These are phyloP conservation scores for Chelonus formosanus DNA, from an alignment of 2,888 invertebrate genomes.

Conservation along the genomic window DNA sequence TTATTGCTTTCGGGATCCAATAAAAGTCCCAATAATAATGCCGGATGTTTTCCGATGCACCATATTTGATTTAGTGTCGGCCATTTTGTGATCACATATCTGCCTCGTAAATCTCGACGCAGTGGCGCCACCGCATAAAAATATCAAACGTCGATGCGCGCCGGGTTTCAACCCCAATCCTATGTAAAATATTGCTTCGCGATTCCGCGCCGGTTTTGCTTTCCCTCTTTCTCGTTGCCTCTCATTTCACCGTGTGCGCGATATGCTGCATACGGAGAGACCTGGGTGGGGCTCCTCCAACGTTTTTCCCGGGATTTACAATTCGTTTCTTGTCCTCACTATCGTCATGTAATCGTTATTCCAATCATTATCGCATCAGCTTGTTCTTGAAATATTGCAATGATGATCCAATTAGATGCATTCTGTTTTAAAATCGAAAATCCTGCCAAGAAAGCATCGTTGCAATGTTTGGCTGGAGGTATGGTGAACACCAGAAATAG, in stretches of 20 bases:
- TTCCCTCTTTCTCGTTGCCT: conserved; percentile 20
- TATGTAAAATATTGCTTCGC: conserved; percentile 63
- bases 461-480: conserved; percentile 9
- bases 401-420: neutral
- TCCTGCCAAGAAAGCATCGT: conserved; percentile 21
- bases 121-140: conserved; percentile 61
- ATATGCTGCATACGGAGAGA: conserved; percentile 22
- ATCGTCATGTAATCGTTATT: conserved; percentile 16
- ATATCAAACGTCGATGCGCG: conserved; percentile 65
- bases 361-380: conserved; percentile 19
- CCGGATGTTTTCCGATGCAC: conserved; percentile 66
- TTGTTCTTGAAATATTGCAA: neutral
- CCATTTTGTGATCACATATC: conserved; percentile 66
- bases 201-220: conserved; percentile 43
- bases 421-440: neutral
- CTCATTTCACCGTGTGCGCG: conserved; percentile 30
- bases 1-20: conserved; percentile 52
- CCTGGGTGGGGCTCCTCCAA: conserved; percentile 28
- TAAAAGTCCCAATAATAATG: conserved; percentile 66
- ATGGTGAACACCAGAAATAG: conserved; percentile 11
- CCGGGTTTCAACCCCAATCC: conserved; percentile 58
- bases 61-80: conserved; percentile 65
- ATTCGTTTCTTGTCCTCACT: conserved; percentile 1
- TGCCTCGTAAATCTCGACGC: conserved; percentile 64
- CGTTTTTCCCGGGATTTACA: conserved; percentile 22